Evolutionary conservation across 2,888 invertebrate species (phyloP).

Genomic region (Drosophila percnosoma): DNA sequence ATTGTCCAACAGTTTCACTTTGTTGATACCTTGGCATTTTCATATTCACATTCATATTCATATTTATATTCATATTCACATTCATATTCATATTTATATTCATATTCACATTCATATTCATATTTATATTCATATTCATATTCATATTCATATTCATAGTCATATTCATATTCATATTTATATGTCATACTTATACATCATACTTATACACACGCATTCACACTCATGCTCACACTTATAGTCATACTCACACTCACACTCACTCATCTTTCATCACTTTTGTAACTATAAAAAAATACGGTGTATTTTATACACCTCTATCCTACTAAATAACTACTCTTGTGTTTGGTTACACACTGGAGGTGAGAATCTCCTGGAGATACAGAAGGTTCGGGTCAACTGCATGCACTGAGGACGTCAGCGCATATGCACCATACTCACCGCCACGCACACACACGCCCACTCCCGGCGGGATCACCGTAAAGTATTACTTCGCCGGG

Average conservation of each 20-base stretch:
- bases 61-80: background rate
- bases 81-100: background rate
- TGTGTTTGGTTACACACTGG: background rate
- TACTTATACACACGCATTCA: background rate
- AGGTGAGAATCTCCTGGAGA: too few species aligned
- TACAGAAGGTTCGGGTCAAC: too few species aligned
- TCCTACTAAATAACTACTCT: conserved; percentile 20
- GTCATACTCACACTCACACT: background rate
- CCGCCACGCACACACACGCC: too few species aligned
- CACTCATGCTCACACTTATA: background rate
- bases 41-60: too few species aligned
- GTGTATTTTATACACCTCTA: background rate
- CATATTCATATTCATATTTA: too few species aligned
- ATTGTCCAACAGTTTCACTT: background rate
- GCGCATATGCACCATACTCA: too few species aligned
- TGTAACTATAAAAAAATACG: background rate
- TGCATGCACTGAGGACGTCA: too few species aligned
- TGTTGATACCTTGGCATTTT: background rate
- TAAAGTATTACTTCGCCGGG: too few species aligned
- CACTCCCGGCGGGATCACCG: too few species aligned
- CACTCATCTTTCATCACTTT: background rate
- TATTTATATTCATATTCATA: background rate
- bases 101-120: too few species aligned
- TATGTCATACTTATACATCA: too few species aligned
- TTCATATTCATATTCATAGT: background rate